Percentiles rank a stretch among this genome's conserved stretches.
Conservation (phyloP, 2,888 invertebrate species). For the Crossocerus cetratus region DNA sequence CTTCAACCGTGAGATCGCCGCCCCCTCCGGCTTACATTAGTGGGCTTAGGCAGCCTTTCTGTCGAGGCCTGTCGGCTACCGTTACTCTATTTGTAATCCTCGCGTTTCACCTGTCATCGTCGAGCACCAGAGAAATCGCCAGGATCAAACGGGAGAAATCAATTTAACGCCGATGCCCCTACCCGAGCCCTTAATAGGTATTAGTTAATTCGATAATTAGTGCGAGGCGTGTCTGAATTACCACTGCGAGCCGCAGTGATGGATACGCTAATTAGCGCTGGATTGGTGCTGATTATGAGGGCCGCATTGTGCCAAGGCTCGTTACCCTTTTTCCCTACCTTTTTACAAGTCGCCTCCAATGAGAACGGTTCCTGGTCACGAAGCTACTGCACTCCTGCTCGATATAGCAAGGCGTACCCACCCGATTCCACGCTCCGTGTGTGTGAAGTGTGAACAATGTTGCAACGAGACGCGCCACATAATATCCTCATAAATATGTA, state of each 20-base stretch:
- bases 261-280: conserved; percentile 32
- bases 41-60: background rate
- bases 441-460: background rate
- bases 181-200: too few relatives aligned
- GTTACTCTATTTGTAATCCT: background rate
- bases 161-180: too few relatives aligned
- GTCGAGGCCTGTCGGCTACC: background rate
- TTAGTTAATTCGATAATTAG: too few relatives aligned
- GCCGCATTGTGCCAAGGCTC: conserved; percentile 10
- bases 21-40: background rate
- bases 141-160: too few relatives aligned
- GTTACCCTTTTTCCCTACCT: conserved; percentile 38
- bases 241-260: conserved; percentile 31
- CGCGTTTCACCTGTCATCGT: background rate
- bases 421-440: background rate
- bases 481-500: too few relatives aligned
- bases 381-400: background rate
- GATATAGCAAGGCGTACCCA: background rate
- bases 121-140: too few relatives aligned
- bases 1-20: background rate
- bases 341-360: conserved; percentile 25
- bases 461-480: background rate
- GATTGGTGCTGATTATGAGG: background rate
- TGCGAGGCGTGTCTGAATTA: conserved; percentile 3
- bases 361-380: conserved; percentile 3